Evolutionary conservation across 2,888 invertebrate species (phyloP).

Genomic region (Ormyrus thymus): DNA sequence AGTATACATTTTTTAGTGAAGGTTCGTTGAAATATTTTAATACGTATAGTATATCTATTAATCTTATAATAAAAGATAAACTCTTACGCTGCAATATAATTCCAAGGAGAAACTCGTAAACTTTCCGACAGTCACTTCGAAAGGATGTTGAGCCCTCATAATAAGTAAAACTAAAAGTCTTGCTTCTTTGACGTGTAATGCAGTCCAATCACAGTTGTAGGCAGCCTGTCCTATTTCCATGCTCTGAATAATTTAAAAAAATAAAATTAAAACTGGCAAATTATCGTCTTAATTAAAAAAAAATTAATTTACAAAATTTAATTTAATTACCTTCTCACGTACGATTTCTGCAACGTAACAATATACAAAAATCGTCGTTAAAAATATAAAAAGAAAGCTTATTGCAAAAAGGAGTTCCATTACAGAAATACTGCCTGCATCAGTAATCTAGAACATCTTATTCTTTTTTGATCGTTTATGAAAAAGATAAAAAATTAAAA

Average conservation of each 20-base stretch:
- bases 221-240: constrained; percentile 58
- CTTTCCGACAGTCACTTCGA: constrained; percentile 65
- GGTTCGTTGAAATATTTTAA: too few species aligned
- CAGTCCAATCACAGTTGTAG: constrained; percentile 63
- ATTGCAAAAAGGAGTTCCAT: constrained; percentile 48
- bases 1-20: neutral
- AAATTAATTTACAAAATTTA: too few species aligned
- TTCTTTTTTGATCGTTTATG: too few species aligned
- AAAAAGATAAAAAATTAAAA: too few species aligned
- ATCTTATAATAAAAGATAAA: too few species aligned
- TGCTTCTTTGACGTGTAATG: constrained; percentile 55
- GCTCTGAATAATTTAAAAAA: constrained; percentile 51
- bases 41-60: too few species aligned
- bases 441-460: constrained; percentile 26
- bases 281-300: too few species aligned
- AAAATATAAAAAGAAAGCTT: constrained; percentile 48
- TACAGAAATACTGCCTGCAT: constrained; percentile 25
- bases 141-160: constrained; percentile 59
- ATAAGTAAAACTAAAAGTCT: constrained; percentile 61
- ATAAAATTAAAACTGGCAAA: too few species aligned
- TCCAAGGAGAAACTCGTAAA: constrained; percentile 63
- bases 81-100: constrained; percentile 62
- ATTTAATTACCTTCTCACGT: constrained; percentile 38
- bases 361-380: constrained; percentile 48
- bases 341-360: constrained; percentile 51